Conservation (phyloP, 2,113 vertebrate genomes). For the Pimephales promelas region DNA sequence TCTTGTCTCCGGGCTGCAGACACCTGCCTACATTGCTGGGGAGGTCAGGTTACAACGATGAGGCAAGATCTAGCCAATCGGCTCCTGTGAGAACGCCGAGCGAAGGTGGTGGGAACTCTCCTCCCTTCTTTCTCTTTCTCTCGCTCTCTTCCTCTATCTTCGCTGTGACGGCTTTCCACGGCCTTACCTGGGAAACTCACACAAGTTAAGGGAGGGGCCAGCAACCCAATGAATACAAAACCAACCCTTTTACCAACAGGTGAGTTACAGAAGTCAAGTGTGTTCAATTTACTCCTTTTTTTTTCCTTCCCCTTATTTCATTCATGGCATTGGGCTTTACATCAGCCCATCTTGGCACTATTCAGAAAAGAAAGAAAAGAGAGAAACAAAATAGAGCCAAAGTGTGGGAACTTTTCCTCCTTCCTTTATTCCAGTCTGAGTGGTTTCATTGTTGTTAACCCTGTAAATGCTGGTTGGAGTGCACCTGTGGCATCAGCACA, state of each 20-base stretch:
- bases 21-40: slow-evolving; percentile 63
- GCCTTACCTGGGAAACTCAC: slow-evolving; percentile 74
- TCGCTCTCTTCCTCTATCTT: slow-evolving; percentile 77
- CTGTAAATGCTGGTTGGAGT: slow-evolving; percentile 72
- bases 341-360: slow-evolving; percentile 63
- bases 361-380: slow-evolving; percentile 64
- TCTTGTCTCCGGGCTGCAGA: slow-evolving; percentile 44
- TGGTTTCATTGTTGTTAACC: slow-evolving; percentile 76
- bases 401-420: slow-evolving; percentile 78
- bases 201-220: slow-evolving; percentile 73
- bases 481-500: slow-evolving; percentile 71
- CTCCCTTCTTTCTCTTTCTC: slow-evolving; percentile 75
- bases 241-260: slow-evolving; percentile 75
- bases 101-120: slow-evolving; percentile 85
- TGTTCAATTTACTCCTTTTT: slow-evolving; percentile 55
- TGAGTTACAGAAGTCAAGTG: slow-evolving; percentile 79
- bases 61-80: slow-evolving; percentile 73
- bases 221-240: slow-evolving; percentile 75
- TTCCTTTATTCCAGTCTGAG: slow-evolving; percentile 69
- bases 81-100: slow-evolving; percentile 77
- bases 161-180: slow-evolving; percentile 41
- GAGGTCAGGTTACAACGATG: slow-evolving; percentile 70
- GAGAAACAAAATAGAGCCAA: slow-evolving; percentile 71
- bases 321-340: slow-evolving; percentile 69
- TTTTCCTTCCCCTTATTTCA: slow-evolving; percentile 59